Base-by-base conservation (phyloP, 2,113 vertebrate genomes). In the Cinclus mexicanus region DNA sequence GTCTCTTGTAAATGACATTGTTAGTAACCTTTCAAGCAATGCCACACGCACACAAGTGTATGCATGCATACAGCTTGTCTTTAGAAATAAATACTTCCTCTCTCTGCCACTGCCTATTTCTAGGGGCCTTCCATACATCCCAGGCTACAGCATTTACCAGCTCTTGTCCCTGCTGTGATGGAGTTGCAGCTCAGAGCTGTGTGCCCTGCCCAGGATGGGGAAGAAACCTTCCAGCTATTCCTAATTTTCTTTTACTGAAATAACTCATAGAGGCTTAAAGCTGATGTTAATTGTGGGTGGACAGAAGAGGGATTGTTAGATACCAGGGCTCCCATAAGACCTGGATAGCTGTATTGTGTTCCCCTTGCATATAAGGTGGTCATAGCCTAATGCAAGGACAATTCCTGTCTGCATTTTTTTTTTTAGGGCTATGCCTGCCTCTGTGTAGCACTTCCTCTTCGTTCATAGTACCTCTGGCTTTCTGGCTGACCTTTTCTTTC, bases 301-400 rank as follows among this genome's bases (percentile, higher is more conserved):
- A 37, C n/a, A 82, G 67, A 83, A 17, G n/a, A 75, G 9, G n/a
- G 15, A 24, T 24, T 76, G 49, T 60, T 68, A 49, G 18, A 11
- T 9, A 8, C n/a, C 16, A 53, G 55, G 31, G 5, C 5, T 39
- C 8, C 29, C 12, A 2, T 24, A 44, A 87, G 19, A 16, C 24
- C 47, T 18, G 8, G 35, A 16, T 5, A 11, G 25, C 15, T 57
- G 12, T 39, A 29, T 28, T 6, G 3, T 1, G 1, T 25, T 75
- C 16, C 47, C 11, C 3, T 47, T 26, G n/a, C 16, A 35, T 1
- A 0, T 12, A 3, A n/a, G 10, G 33, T 31, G 22, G 20, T 68
- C 20, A 5, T 11, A 72, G 22, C 15, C 9, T 68, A 39, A 23
- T 0, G 3, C 31, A 76, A 75, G 25, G 29, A 31, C 4, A 41